These are phyloP conservation scores for Empidonax traillii DNA, from an alignment of 2,113 vertebrate genomes.

Conservation along the genomic window DNA sequence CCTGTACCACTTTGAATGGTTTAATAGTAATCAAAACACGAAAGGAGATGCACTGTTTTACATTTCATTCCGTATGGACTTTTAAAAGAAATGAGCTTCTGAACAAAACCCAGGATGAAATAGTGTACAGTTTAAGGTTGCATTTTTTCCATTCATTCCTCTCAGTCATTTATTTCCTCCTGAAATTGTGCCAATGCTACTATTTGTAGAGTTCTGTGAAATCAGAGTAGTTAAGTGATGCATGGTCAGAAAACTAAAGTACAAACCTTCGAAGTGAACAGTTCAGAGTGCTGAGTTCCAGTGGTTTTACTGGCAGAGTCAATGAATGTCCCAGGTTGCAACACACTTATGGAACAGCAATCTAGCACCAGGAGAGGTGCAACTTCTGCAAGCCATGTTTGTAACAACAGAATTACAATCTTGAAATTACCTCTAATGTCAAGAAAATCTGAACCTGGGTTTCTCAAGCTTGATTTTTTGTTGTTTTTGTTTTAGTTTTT, in stretches of 20 bases:
- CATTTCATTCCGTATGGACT: not conserved
- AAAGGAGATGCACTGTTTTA: not conserved
- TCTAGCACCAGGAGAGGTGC: accelerated
- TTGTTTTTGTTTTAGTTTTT: too few relatives aligned
- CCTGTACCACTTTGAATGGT: not conserved
- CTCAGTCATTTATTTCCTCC: not conserved
- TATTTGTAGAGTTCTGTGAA: not conserved
- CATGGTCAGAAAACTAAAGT: not conserved
- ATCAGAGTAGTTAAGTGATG: not conserved
- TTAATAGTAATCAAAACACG: not conserved
- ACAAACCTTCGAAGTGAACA: accelerated
- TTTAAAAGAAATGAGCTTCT: not conserved
- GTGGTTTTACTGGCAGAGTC: not conserved
- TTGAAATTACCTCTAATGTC: not conserved
- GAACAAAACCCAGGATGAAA: not conserved
- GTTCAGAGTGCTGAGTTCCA: not conserved
- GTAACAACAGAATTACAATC: not conserved
- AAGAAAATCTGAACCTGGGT: not conserved
- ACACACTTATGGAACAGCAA: not conserved
- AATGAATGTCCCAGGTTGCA: not conserved
- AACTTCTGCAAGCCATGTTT: not conserved
- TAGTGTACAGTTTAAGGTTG: not conserved
- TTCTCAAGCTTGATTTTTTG: not conserved
- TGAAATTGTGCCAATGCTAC: not conserved
- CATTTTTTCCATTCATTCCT: not conserved